Evolutionary conservation across 2,797 vertebrate species (phyloP).

Genomic region (Platalea minor): DNA sequence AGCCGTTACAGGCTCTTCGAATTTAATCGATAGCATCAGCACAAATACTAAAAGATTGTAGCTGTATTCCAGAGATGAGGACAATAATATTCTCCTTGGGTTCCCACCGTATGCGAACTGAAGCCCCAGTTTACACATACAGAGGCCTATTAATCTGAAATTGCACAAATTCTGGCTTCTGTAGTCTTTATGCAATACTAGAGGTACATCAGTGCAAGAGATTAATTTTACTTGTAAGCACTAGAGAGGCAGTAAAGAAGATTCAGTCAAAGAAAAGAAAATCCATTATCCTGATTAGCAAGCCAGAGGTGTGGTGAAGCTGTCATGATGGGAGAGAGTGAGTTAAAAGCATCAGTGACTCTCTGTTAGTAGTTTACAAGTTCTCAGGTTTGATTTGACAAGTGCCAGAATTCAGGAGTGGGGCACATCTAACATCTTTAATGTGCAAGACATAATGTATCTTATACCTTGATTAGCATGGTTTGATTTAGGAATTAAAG

Average conservation of each 20-base stretch:
- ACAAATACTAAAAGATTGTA: neutral
- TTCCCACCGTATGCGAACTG: neutral
- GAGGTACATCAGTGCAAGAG: neutral
- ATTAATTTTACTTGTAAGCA: neutral
- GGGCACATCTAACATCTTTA: neutral
- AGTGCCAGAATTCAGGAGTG: neutral
- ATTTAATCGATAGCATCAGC: neutral
- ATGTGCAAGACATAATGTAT: accelerated
- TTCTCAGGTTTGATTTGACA: neutral
- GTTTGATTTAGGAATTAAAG: neutral
- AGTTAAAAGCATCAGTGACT: neutral
- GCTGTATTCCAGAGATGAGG: neutral
- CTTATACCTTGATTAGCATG: neutral
- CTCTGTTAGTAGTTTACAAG: neutral
- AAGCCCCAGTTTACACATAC: neutral
- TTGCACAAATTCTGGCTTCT: neutral
- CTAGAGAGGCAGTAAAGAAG: neutral
- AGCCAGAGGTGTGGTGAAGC: neutral
- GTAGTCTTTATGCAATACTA: neutral
- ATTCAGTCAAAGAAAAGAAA: neutral
- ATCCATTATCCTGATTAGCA: neutral
- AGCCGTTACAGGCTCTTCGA: neutral
- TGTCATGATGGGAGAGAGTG: neutral
- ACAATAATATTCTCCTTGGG: neutral
- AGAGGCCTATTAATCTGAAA: neutral